Conservation (phyloP, 2,888 invertebrate species). For the Lepidochrysops patricia region DNA sequence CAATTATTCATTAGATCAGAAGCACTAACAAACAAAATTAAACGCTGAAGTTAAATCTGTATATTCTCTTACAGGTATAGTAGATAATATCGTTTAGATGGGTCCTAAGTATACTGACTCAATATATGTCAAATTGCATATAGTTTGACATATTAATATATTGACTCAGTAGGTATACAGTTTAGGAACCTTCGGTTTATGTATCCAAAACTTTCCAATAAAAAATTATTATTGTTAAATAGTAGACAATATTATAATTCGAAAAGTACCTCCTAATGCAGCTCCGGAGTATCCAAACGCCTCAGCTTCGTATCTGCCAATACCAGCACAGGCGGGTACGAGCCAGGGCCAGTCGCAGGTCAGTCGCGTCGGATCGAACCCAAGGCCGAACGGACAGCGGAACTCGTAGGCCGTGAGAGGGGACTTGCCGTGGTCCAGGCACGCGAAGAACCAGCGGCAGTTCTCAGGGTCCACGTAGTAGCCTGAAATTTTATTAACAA, state of each 20-base stretch:
- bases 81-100: no score
- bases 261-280: constrained; percentile 48
- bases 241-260: no score
- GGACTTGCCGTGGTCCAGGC: constrained; percentile 80
- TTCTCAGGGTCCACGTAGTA: constrained; percentile 88
- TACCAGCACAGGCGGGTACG: constrained; percentile 77
- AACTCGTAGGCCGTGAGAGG: constrained; percentile 83
- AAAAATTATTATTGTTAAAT: neutral
- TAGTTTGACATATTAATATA: no score
- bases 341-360: constrained; percentile 88
- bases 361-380: constrained; percentile 80
- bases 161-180: no score
- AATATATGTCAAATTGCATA: no score
- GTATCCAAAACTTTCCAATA: no score
- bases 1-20: no score
- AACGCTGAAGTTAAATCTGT: no score
- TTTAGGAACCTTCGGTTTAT: no score
- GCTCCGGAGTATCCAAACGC: constrained; percentile 61
- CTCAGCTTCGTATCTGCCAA: constrained; percentile 69
- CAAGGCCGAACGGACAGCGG: constrained; percentile 85
- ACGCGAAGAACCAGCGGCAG: constrained; percentile 89
- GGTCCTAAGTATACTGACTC: no score
- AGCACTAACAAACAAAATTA: no score
- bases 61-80: no score
- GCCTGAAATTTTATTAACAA: constrained; percentile 57